Conservation (phyloP, 1,140 invertebrate species). For the Camponotus vicinus region DNA sequence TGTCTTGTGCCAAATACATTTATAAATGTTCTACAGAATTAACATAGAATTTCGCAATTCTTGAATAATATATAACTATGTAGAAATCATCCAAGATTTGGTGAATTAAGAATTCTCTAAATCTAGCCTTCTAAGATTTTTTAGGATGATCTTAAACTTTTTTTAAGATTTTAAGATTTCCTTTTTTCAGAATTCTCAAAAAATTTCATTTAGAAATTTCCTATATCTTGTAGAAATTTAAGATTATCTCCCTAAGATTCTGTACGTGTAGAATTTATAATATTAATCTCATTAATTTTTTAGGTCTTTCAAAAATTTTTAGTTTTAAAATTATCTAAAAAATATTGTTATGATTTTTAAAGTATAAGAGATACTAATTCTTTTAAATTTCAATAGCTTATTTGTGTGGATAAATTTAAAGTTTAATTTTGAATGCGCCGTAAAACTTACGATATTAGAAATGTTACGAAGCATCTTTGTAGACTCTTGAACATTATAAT, state of each 20-base stretch:
- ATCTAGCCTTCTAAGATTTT: slow-evolving; percentile 11
- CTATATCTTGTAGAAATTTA: slow-evolving; percentile 5
- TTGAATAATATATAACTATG: background rate
- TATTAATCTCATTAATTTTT: slow-evolving; percentile 30
- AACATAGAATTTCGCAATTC: background rate
- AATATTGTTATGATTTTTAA: background rate
- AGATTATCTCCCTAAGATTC: background rate
- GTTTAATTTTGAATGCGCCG: background rate
- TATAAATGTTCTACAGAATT: slow-evolving; percentile 32
- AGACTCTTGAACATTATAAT: background rate
- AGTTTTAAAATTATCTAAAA: background rate
- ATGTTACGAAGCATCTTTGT: background rate
- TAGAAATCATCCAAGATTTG: slow-evolving; percentile 7
- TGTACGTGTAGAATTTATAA: background rate
- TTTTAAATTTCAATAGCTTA: background rate
- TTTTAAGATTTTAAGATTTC: slow-evolving; percentile 3
- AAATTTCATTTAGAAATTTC: slow-evolving; percentile 4
- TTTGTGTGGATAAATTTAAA: background rate
- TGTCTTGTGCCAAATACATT: slow-evolving; percentile 33
- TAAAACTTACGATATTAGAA: no score
- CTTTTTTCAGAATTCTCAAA: background rate
- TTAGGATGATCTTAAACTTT: background rate
- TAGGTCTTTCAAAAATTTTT: background rate
- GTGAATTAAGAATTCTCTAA: slow-evolving; percentile 22
- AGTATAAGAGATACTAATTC: background rate